A percentile compares a stretch with the other conserved stretches of the same genome.
These are phyloP conservation scores for Cyanistes caeruleus DNA, from an alignment of 2,113 vertebrate genomes.

Conservation along the genomic window DNA sequence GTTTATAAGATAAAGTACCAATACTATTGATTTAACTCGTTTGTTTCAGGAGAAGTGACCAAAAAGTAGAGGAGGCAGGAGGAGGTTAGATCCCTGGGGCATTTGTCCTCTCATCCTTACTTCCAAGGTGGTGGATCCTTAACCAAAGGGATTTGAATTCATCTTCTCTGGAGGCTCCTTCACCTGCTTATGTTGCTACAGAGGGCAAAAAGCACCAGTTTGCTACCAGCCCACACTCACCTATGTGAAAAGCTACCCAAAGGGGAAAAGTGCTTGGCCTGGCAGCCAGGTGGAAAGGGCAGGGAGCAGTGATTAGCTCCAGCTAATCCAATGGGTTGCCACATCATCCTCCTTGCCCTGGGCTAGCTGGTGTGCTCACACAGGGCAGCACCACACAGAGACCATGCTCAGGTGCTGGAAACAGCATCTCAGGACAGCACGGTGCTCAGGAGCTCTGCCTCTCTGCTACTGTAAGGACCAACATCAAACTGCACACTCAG, in stretches of 20 bases:
- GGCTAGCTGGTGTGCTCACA: background rate
- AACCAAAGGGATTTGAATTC: background rate
- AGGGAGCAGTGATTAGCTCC: background rate
- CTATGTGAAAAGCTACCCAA: background rate
- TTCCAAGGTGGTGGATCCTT: background rate
- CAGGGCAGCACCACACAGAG: fast-evolving
- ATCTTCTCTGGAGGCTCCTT: background rate
- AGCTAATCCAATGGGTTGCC: background rate
- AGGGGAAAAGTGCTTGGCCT: background rate
- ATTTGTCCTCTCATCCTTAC: background rate
- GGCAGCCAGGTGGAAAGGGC: background rate
- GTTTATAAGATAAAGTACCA: background rate
- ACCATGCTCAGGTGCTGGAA: background rate
- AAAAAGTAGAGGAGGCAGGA: fast-evolving
- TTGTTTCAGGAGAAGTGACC: background rate
- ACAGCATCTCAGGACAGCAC: background rate
- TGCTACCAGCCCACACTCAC: background rate
- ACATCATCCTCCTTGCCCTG: background rate
- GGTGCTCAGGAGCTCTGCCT: background rate
- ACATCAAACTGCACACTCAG: background rate
- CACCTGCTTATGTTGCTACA: background rate
- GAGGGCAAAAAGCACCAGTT: background rate
- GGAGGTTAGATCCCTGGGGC: background rate
- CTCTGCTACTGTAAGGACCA: background rate
- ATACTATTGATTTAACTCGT: background rate